A percentile compares a stretch with the other conserved stretches of the same genome.
Evolutionary conservation across 2,888 invertebrate genomes (phyloP).

Genomic region (Drosophila longiperda): DNA sequence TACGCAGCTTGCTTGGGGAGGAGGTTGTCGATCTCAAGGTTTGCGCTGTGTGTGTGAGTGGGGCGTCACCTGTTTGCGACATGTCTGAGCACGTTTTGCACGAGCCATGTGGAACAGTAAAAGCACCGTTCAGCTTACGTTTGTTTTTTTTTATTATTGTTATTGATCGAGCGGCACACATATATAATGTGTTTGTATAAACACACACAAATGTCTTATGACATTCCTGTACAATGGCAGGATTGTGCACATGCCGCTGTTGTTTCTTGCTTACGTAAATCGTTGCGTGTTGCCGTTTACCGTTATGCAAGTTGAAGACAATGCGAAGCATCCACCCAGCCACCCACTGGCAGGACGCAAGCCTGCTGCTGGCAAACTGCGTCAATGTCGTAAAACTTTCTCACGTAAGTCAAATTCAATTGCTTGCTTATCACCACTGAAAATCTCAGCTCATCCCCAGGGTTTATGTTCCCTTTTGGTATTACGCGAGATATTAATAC

Average conservation of each 20-base stretch:
- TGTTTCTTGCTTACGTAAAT: constrained; percentile 62
- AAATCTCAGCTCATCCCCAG: constrained; percentile 33
- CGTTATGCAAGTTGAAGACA: constrained; percentile 42
- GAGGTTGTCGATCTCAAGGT: constrained; percentile 41
- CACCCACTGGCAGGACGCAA: constrained; percentile 14
- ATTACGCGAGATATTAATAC: constrained; percentile 37
- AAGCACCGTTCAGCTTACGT: constrained; percentile 46
- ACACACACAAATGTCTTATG: constrained; percentile 7
- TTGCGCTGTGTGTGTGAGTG: constrained; percentile 15
- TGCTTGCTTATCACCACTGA: constrained; percentile 25
- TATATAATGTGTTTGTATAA: constrained; percentile 8
- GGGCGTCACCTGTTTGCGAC: constrained; percentile 55
- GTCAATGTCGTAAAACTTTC: constrained; percentile 74
- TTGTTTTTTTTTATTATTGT: background rate
- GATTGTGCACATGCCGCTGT: constrained; percentile 48
- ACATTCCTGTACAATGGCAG: constrained; percentile 38
- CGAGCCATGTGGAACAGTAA: constrained; percentile 44
- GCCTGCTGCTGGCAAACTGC: constrained; percentile 38
- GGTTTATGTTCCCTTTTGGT: background rate
- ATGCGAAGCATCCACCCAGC: constrained; percentile 12
- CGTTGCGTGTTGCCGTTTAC: constrained; percentile 54
- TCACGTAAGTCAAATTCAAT: constrained; percentile 74
- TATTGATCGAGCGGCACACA: constrained; percentile 27
- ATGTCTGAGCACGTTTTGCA: constrained; percentile 64
- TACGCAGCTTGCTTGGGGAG: constrained; percentile 2